phyloP scores from a whole-genome alignment of 2,888 invertebrate genomes.

The Halocaridina rubra region DNA sequence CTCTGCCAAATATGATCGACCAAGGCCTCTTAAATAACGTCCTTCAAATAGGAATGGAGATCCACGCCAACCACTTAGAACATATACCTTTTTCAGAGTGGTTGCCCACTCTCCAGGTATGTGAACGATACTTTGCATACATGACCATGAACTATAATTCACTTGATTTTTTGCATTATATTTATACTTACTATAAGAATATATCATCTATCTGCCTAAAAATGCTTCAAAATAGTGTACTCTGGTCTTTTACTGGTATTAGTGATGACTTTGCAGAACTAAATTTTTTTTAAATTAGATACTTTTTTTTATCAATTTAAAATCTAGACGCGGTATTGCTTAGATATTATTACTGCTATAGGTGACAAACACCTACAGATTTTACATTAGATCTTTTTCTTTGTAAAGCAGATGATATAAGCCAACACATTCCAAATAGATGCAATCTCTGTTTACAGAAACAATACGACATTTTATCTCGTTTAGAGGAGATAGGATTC shows the following conservation, averaged over 20 bases:
- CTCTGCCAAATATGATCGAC: not conserved
- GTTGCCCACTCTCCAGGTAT: not conserved
- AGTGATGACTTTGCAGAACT: too few species aligned
- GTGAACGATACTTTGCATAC: not conserved
- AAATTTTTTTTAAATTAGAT: not conserved
- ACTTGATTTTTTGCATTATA: too few species aligned
- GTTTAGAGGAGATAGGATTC: constrained; percentile 4
- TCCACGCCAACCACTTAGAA: constrained; percentile 4
- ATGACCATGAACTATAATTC: not conserved
- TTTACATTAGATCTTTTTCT: too few species aligned
- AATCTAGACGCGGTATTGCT: not conserved
- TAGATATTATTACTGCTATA: too few species aligned
- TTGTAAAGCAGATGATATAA: too few species aligned
- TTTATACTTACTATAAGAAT: too few species aligned
- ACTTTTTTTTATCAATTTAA: too few species aligned
- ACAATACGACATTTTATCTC: not conserved
- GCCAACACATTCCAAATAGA: too few species aligned
- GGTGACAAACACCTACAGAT: too few species aligned
- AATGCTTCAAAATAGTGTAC: not conserved
- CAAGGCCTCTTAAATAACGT: constrained; percentile 4
- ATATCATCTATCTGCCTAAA: too few species aligned
- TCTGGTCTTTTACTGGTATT: too few species aligned
- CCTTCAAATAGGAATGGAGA: constrained; percentile 3
- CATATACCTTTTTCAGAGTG: not conserved
- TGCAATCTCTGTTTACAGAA: too few species aligned